Evolutionary conservation across 2,113 vertebrate species (phyloP).

Genomic region (Lontra canadensis): DNA sequence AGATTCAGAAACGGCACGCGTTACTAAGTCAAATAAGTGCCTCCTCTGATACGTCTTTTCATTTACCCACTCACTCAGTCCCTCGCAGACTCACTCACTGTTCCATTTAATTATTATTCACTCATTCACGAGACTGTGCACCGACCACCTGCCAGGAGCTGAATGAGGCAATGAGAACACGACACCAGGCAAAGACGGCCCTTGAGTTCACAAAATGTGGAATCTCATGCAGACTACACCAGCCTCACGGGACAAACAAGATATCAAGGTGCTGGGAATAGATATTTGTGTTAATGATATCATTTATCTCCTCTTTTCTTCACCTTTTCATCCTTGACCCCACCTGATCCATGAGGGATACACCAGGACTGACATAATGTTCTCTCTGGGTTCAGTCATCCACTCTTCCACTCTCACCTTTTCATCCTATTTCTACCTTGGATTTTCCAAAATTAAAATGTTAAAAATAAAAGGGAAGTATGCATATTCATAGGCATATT

Average conservation of each 20-base stretch:
- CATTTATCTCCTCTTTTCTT: background rate
- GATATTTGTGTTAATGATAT: too few species aligned
- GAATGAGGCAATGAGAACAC: background rate
- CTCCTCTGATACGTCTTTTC: background rate
- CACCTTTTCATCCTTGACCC: background rate
- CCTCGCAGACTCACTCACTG: background rate
- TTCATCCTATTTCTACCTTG: background rate
- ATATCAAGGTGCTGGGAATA: background rate
- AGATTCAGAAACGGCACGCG: background rate
- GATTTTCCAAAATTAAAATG: background rate
- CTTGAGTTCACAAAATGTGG: background rate
- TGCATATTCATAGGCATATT: background rate
- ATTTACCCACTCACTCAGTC: background rate
- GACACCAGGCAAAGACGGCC: background rate
- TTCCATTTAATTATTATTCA: background rate
- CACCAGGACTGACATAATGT: background rate
- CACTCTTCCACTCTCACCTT: background rate
- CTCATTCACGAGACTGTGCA: background rate
- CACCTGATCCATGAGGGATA: accelerated
- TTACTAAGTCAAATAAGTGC: background rate
- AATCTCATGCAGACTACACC: background rate
- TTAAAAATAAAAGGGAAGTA: background rate
- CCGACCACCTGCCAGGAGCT: background rate
- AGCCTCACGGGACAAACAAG: background rate
- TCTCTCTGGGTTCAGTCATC: background rate